A percentile compares a stretch with the other conserved stretches of the same genome.
Conservation (phyloP, 1,140 invertebrate genomes). For the Meloidogyne chitwoodi region DNA sequence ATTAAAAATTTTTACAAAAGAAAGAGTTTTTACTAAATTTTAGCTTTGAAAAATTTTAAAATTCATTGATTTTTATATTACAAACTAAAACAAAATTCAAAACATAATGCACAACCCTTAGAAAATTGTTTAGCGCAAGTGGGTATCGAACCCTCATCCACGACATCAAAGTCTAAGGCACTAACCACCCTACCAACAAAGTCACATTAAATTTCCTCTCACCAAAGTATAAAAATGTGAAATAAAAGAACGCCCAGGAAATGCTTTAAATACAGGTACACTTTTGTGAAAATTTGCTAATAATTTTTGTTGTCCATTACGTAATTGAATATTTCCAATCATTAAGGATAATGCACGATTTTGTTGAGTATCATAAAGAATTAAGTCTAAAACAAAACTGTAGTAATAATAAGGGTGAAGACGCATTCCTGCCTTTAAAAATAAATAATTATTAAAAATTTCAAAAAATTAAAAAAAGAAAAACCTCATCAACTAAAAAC, state of each 20-base stretch:
- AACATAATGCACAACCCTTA: too few species aligned
- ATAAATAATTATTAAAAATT: neutral
- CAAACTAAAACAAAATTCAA: too few species aligned
- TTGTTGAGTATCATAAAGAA: slow-evolving; percentile 34
- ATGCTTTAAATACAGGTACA: slow-evolving; percentile 28
- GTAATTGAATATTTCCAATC: slow-evolving; percentile 23
- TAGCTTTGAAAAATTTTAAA: too few species aligned
- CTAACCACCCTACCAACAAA: too few species aligned
- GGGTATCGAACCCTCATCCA: too few species aligned
- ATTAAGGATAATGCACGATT: slow-evolving; percentile 38
- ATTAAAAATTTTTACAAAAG: too few species aligned
- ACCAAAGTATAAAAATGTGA: slow-evolving; percentile 26
- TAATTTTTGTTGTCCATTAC: slow-evolving; percentile 7
- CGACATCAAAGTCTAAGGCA: too few species aligned
- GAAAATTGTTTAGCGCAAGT: too few species aligned
- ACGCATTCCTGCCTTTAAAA: slow-evolving; percentile 12
- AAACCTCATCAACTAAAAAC: slow-evolving; percentile 26
- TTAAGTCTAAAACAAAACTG: slow-evolving; percentile 24
- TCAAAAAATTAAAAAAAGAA: neutral
- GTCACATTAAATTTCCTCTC: neutral
- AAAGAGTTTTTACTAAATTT: too few species aligned
- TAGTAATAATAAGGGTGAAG: slow-evolving; percentile 33
- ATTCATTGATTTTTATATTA: too few species aligned
- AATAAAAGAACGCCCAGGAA: slow-evolving; percentile 13
- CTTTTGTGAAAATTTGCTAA: slow-evolving; percentile 23